Evolutionary conservation across 2,113 vertebrate genomes (phyloP), one percentile per base, ranked within the genome.

Genomic region (Miniopterus natalensis): DNA sequence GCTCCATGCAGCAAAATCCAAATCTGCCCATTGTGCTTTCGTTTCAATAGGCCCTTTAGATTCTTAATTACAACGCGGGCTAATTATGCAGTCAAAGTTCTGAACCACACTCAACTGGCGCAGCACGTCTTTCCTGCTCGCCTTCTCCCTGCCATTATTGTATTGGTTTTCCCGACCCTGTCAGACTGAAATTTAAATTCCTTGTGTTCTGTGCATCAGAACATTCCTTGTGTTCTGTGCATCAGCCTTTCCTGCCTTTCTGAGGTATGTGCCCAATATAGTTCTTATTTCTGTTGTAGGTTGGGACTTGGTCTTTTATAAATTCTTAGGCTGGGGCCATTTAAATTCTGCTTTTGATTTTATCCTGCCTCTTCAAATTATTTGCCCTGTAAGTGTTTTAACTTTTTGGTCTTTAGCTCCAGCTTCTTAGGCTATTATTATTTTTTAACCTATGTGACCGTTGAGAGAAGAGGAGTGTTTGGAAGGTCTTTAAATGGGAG

Each of bases 171-270:
- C 89, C 96, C 29, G 83, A 97, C 84, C 42, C 79, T 97, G 94
- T 96, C 90, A 95, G 88, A 31, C 95, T 88, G 71, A 97, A 87
- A 97, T 98, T 97, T 98, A 98, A 98, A 98, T 98, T 92, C 94
- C 97, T 88, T 98, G 96, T 94, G 94, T 97, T 98, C 94, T 95
- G 53, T 94, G 96, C 95, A 97, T 97, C 96, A 98, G 65, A 36
- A 95, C 94, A 74, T 96, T 97, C 97, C 97, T 88, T 98, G 96
- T 94, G 94, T 97, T 98, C 94, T 95, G 53, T 94, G 96, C 95
- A 97, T 97, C 96, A 98, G 65, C 90, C 97, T 97, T 98, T 85
- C 84, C 96, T 93, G 90, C 95, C 95, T 96, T 96, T 97, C 77
- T 95, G 95, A 98, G 97, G 97, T 97, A 98, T 68, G 40, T 77